Conservation (phyloP, 2,113 vertebrate genomes). For the Turnix velox region DNA sequence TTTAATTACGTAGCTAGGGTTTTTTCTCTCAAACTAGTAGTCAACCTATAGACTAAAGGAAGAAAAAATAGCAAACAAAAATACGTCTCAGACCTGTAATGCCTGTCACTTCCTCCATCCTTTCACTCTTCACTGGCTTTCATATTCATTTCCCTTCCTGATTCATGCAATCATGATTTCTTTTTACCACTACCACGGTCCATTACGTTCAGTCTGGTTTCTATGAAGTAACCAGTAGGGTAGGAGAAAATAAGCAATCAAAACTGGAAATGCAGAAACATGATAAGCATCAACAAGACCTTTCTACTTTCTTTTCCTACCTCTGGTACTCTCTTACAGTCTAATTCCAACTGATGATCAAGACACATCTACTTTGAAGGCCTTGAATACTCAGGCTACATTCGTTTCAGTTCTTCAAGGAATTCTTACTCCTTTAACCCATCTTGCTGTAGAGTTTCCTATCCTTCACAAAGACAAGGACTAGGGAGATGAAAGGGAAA, state of each 20-base stretch:
- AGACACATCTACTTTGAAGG: not conserved
- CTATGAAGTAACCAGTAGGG: not conserved
- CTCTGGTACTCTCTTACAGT: not conserved
- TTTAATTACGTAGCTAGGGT: not conserved
- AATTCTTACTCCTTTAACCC: not conserved
- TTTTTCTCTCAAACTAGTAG: not conserved
- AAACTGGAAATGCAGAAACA: conserved; percentile 4
- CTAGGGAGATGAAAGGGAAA: not conserved
- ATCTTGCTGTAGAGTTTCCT: not conserved
- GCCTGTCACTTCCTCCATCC: not conserved
- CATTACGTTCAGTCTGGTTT: conserved; percentile 3
- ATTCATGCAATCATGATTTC: not conserved
- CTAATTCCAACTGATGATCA: not conserved
- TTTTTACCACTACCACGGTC: not conserved
- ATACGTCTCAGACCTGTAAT: not conserved
- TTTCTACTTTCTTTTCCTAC: not conserved
- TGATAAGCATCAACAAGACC: not conserved
- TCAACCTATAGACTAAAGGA: not conserved
- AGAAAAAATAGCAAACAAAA: not conserved
- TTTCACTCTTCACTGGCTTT: not conserved
- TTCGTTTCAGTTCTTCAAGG: not conserved
- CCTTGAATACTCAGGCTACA: not conserved
- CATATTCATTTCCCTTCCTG: not conserved
- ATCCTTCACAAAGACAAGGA: not conserved
- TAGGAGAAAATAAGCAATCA: conserved; percentile 22